Conservation (phyloP, 2,888 invertebrate genomes). For the Lordiphosa andalusiaca region DNA sequence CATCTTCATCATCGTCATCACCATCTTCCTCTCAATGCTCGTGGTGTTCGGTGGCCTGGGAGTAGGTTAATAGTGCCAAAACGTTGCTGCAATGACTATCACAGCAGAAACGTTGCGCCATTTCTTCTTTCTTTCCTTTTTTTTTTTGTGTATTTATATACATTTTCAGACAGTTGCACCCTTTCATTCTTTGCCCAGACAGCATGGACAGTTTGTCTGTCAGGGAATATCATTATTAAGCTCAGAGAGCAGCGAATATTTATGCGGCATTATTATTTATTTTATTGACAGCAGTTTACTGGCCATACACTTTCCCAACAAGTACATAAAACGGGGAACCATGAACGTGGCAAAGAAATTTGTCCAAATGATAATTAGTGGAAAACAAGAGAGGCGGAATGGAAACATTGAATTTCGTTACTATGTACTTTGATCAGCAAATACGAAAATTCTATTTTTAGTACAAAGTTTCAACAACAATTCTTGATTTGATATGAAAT, state of each 20-base stretch:
- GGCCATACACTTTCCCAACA: conserved; percentile 34
- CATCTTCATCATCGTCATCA: conserved; percentile 34
- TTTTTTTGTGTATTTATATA: conserved; percentile 13
- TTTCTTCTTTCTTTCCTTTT: conserved; percentile 42
- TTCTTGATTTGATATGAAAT: too few species aligned
- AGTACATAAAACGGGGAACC: not conserved
- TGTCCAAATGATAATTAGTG: not conserved
- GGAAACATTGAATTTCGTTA: too few species aligned
- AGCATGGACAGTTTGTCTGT: conserved; percentile 17
- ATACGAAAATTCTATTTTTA: too few species aligned
- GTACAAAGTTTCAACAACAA: too few species aligned
- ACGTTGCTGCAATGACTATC: conserved; percentile 61
- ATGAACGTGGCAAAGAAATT: not conserved
- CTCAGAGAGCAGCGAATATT: conserved; percentile 51
- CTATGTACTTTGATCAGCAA: too few species aligned
- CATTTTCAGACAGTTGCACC: conserved; percentile 54
- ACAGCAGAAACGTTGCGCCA: conserved; percentile 64
- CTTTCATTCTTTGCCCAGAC: conserved; percentile 56
- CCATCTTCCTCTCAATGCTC: conserved; percentile 60
- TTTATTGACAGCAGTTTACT: conserved; percentile 65
- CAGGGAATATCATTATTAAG: conserved; percentile 64
- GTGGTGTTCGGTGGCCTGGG: conserved; percentile 50
- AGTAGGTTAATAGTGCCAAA: conserved; percentile 72
- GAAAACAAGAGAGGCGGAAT: too few species aligned
- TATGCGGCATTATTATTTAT: conserved; percentile 73